Percentiles rank a stretch among this genome's conserved stretches.
Evolutionary conservation across 2,797 vertebrate genomes (phyloP).

Genomic region (Parauchenoglanis punctatus): DNA sequence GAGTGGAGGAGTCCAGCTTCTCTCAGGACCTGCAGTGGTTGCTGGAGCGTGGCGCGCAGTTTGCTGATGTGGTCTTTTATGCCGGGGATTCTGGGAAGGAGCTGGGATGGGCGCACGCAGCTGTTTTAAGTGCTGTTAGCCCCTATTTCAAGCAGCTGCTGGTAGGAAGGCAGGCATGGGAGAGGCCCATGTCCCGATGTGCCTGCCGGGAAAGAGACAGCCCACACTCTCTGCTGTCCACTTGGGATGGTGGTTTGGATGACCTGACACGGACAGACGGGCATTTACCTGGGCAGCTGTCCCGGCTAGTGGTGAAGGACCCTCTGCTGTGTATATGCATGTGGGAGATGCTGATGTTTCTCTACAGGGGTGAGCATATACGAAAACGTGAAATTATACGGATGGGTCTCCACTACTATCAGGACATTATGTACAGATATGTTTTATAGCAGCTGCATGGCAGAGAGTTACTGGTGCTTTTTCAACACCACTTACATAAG

Average conservation of each 20-base stretch:
- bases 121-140: constrained; percentile 89
- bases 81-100: constrained; percentile 81
- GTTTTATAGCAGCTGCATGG: background rate
- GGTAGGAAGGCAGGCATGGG: constrained; percentile 78
- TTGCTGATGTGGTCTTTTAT: constrained; percentile 90
- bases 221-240: constrained; percentile 77
- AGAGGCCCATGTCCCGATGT: constrained; percentile 77
- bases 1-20: constrained; percentile 90
- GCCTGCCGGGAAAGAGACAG: constrained; percentile 76
- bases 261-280: constrained; percentile 73
- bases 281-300: constrained; percentile 70
- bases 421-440: background rate
- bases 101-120: constrained; percentile 85
- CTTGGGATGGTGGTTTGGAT: constrained; percentile 75
- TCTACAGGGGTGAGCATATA: constrained; percentile 89
- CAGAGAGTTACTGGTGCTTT: background rate
- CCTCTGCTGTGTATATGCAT: constrained; percentile 85
- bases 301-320: constrained; percentile 90
- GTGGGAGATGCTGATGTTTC: constrained; percentile 91
- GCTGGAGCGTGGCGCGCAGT: constrained; percentile 86
- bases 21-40: constrained; percentile 88
- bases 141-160: constrained; percentile 92
- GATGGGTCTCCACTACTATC: background rate
- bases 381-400: background rate
- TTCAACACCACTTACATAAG: background rate